Percentiles rank a stretch among this genome's conserved stretches.
phyloP scores from a whole-genome alignment of 1,140 invertebrate genomes.

The Heterodera schachtii region DNA sequence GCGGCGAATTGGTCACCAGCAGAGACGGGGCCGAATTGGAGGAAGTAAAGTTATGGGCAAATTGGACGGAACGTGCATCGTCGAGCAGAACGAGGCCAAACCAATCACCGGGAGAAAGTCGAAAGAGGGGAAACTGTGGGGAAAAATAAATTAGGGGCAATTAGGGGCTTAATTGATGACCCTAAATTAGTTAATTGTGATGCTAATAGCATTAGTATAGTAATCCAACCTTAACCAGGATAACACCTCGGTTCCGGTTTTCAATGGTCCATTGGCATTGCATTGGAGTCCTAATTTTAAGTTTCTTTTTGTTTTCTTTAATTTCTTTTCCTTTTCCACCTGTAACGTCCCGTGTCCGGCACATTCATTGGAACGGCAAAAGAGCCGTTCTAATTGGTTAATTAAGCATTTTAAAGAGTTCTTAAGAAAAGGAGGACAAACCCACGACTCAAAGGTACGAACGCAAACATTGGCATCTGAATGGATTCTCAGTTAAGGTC shows the following conservation, averaged over 20 bases:
- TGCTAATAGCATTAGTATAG: too few species aligned
- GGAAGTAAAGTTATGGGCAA: neutral
- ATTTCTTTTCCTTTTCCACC: neutral
- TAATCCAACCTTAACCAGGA: neutral
- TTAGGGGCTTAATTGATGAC: too few species aligned
- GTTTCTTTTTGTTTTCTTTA: neutral
- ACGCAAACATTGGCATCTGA: neutral
- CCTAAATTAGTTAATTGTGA: neutral
- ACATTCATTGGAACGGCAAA: neutral
- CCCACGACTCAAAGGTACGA: slow-evolving; percentile 1
- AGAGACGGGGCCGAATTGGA: neutral
- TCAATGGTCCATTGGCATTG: slow-evolving; percentile 6
- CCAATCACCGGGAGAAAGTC: neutral
- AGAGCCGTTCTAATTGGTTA: neutral
- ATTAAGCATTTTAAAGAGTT: neutral
- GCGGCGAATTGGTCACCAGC: neutral
- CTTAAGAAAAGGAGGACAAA: neutral
- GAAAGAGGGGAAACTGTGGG: neutral
- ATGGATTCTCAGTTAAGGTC: too few species aligned
- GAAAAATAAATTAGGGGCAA: neutral
- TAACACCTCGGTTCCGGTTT: neutral
- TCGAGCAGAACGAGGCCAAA: neutral
- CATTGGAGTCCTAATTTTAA: neutral
- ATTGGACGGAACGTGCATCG: neutral
- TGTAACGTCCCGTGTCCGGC: slow-evolving; percentile 2